Evolutionary conservation across 2,888 invertebrate species (phyloP).

Genomic region (Lypha dubia): DNA sequence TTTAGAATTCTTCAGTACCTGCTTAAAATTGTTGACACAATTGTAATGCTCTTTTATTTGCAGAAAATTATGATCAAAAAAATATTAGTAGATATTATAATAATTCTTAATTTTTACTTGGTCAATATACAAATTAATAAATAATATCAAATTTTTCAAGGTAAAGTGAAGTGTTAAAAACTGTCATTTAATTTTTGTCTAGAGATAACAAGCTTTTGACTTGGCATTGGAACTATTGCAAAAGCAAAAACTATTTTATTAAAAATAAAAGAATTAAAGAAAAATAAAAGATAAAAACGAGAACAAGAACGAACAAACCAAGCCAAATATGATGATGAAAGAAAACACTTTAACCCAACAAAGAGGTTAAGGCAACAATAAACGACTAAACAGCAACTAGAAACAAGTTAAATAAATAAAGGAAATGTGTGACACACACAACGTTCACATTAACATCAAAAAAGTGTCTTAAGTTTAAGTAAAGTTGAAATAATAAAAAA

Average conservation of each 20-base stretch:
- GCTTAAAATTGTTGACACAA: too few relatives aligned
- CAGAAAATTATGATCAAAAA: too few relatives aligned
- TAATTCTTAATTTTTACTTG: not conserved
- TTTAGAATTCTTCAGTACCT: too few relatives aligned
- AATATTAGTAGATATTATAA: not conserved
- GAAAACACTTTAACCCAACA: slow-evolving; percentile 49
- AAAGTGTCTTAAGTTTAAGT: slow-evolving; percentile 38
- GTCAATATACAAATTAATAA: slow-evolving; percentile 1
- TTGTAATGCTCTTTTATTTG: too few relatives aligned
- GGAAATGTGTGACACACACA: slow-evolving; percentile 43
- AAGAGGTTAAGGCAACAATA: slow-evolving; percentile 52
- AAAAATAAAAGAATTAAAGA: slow-evolving; percentile 11
- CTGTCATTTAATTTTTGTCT: slow-evolving; percentile 43
- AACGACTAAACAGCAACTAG: slow-evolving; percentile 22
- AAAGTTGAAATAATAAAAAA: slow-evolving; percentile 48
- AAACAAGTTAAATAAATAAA: slow-evolving; percentile 50
- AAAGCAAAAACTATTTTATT: slow-evolving; percentile 41
- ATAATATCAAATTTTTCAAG: slow-evolving; percentile 14
- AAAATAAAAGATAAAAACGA: not conserved
- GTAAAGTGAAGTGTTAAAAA: slow-evolving; percentile 61
- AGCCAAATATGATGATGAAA: slow-evolving; percentile 48
- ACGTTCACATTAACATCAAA: not conserved
- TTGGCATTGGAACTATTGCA: slow-evolving; percentile 44
- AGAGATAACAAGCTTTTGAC: slow-evolving; percentile 56
- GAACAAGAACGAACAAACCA: slow-evolving; percentile 26